phyloP scores from a whole-genome alignment of 2,888 invertebrate species.

The Cephonodes hylas region DNA sequence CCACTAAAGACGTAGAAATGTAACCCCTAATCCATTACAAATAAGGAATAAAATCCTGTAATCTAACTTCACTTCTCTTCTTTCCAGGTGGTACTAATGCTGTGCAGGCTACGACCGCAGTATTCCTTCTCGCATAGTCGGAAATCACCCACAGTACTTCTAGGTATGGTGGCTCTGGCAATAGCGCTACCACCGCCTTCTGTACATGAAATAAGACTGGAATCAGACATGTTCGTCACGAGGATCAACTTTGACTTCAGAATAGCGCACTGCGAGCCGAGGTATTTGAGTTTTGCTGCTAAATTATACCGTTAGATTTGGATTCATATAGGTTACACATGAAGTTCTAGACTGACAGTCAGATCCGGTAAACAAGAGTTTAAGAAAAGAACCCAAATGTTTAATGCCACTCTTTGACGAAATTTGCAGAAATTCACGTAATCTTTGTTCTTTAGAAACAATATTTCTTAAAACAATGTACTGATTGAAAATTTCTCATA shows the following conservation, averaged over 20 bases:
- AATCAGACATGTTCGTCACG: constrained; percentile 98
- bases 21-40: too few species aligned
- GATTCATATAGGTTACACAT: too few species aligned
- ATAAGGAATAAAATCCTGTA: background rate
- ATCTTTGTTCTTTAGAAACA: too few species aligned
- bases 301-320: too few species aligned
- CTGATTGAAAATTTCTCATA: constrained; percentile 22
- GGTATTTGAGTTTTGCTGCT: constrained; percentile 79
- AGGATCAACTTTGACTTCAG: constrained; percentile 97
- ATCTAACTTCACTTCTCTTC: constrained; percentile 21
- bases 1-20: too few species aligned
- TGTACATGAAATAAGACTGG: constrained; percentile 97
- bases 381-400: too few species aligned
- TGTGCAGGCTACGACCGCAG: constrained; percentile 95
- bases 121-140: constrained; percentile 95
- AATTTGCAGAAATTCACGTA: too few species aligned
- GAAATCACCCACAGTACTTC: constrained; percentile 91
- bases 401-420: too few species aligned
- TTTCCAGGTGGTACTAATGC: constrained; percentile 94
- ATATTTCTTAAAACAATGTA: background rate
- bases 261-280: constrained; percentile 98
- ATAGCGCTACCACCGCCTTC: constrained; percentile 98
- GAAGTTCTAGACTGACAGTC: too few species aligned
- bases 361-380: too few species aligned
- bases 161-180: constrained; percentile 97